phyloP scores from a whole-genome alignment of 2,113 vertebrate species.

The Peromyscus leucopus region DNA sequence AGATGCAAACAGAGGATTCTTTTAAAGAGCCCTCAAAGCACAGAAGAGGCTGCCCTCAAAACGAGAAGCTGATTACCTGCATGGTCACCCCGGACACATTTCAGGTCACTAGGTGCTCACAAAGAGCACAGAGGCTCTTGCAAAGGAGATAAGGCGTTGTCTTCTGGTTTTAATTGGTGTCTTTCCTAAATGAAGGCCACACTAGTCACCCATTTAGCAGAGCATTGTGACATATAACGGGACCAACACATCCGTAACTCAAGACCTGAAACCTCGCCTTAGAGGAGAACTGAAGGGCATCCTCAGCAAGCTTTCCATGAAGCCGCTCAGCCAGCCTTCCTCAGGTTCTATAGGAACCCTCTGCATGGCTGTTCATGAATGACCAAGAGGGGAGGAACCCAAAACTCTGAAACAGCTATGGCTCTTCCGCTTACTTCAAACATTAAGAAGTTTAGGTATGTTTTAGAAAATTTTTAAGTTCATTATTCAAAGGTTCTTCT shows the following conservation, averaged over 20 bases:
- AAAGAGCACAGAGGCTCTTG: background rate
- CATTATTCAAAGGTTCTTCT: background rate
- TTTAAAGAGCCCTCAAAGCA: background rate
- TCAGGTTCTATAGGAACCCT: background rate
- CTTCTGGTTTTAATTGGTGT: background rate
- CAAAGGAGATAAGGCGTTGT: background rate
- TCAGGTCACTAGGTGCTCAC: no score
- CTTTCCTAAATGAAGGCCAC: background rate
- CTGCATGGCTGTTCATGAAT: constrained; percentile 2
- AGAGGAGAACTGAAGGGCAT: constrained; percentile 7
- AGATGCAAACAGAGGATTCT: background rate
- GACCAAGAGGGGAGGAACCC: constrained; percentile 25
- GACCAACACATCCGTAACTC: rapidly evolving
- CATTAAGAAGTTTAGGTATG: constrained; percentile 35
- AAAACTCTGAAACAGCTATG: constrained; percentile 38
- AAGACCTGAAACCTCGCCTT: background rate
- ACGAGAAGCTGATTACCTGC: background rate
- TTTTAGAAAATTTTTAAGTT: constrained; percentile 32
- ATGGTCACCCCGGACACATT: background rate
- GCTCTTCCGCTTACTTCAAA: constrained; percentile 40
- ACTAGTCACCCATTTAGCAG: no score
- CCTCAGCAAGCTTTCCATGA: background rate
- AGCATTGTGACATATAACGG: rapidly evolving
- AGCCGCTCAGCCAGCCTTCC: background rate
- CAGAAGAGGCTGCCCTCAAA: background rate